phyloP scores from a whole-genome alignment of 2,113 vertebrate species.

The Mustelus asterias region DNA sequence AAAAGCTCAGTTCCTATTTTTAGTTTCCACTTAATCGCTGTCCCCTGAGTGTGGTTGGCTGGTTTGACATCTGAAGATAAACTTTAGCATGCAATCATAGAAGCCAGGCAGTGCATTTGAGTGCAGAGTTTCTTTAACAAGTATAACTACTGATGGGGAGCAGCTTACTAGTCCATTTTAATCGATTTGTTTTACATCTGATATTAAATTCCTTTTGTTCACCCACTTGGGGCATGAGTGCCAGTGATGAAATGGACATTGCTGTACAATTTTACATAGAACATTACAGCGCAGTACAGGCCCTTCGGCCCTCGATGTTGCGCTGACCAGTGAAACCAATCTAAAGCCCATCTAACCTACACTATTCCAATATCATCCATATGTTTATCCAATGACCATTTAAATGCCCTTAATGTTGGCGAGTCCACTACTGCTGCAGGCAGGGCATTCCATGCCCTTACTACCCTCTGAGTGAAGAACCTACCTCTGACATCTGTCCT shows the following conservation, averaged over 20 bases:
- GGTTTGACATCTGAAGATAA: background rate
- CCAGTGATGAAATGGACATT: background rate
- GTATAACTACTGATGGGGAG: background rate
- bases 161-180: background rate
- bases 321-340: too few relatives aligned
- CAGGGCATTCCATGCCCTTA: too few relatives aligned
- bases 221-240: background rate
- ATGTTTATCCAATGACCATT: too few relatives aligned
- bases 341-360: too few relatives aligned
- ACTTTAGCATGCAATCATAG: background rate
- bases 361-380: too few relatives aligned
- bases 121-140: background rate
- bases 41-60: background rate
- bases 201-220: background rate
- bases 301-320: too few relatives aligned
- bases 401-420: too few relatives aligned
- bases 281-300: too few relatives aligned
- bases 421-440: too few relatives aligned
- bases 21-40: background rate
- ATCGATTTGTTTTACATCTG: background rate
- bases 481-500: too few relatives aligned
- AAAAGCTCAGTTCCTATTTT: conserved; percentile 7
- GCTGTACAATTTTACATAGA: background rate
- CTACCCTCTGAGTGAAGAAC: too few relatives aligned
- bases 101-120: background rate